Conservation (phyloP, 1,140 invertebrate species). For the Drosophila cardini region DNA sequence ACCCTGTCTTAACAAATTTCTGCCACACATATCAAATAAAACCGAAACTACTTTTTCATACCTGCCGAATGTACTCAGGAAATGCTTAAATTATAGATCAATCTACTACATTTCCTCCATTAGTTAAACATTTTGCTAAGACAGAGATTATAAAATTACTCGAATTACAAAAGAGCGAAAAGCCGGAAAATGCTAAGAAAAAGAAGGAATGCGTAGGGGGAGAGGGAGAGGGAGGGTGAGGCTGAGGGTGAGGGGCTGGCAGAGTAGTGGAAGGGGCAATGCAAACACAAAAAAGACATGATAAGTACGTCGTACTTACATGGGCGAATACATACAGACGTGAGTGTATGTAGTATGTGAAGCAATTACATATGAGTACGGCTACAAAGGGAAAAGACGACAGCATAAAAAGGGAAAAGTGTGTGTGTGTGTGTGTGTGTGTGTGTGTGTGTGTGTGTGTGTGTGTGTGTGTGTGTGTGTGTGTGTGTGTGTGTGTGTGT, state of each 20-base stretch:
- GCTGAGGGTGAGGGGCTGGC: too few species aligned
- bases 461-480: too few species aligned
- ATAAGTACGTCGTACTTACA: constrained; percentile 21
- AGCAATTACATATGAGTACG: constrained; percentile 13
- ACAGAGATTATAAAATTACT: constrained; percentile 21
- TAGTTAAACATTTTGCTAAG: constrained; percentile 6
- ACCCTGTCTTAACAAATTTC: too few species aligned
- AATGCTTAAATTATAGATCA: too few species aligned
- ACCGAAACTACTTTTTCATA: too few species aligned
- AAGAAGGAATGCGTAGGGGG: too few species aligned
- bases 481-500: too few species aligned
- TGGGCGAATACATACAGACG: background rate
- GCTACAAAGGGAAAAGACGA: background rate
- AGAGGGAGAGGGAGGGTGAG: too few species aligned
- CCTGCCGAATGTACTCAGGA: too few species aligned
- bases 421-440: too few species aligned
- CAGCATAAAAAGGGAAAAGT: background rate
- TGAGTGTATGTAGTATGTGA: constrained; percentile 8
- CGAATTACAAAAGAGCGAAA: constrained; percentile 4
- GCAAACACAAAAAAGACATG: constrained; percentile 17
- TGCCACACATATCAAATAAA: too few species aligned
- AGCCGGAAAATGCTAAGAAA: constrained; percentile 8
- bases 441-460: too few species aligned
- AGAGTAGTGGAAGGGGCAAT: background rate
- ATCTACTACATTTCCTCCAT: background rate